Base-by-base conservation (phyloP, 1,140 invertebrate species). In the Spodoptera frugiperda region DNA sequence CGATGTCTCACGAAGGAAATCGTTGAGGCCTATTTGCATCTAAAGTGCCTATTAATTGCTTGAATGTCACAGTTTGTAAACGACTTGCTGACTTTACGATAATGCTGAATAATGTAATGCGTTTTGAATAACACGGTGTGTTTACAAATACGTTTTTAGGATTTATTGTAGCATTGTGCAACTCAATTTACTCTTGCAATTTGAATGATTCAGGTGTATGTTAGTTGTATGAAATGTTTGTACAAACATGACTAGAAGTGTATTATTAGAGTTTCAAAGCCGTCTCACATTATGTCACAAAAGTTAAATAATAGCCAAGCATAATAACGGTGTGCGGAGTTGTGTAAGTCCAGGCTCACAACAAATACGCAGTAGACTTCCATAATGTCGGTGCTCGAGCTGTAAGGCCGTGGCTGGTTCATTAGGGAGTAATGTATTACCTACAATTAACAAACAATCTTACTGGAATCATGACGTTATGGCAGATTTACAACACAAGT, bases 41-140 rank as follows among this genome's bases (percentile, higher is more conserved):
- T 82, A 82, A 86, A 84, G 77, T 82, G 78, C 77, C 81, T 83
- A 85, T 83, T 87, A 83, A 87, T 87, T 85, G 57, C 57, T 65
- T 75, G 39, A 75, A 65, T 75, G 72, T 74, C 57, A 63, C 46
- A 51, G 54, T 61, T 57, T 61, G 71, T 73, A 61, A 59, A 59
- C 71, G 44, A 61, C 55, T 73, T 17, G 9, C 54, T 25, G 55
- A 49, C 54, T 73, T 73, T 73, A 73, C 71, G 71, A 73, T 61
- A 73, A 71, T 71, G 51, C 14, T 55, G 25, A 21, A 46, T 44
- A 44, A 14, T 54, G 68, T 70, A 70, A 54, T 67, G 65, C 53
- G 53, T 71, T 54, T 54, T 55, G 30, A 71, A 53, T 55, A 39
- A 71, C 48, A 71, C 53, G 44, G 30, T 12, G 68, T 54, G 68